Conservation (phyloP, 2,888 invertebrate genomes). For the Ectobius pallidus region DNA sequence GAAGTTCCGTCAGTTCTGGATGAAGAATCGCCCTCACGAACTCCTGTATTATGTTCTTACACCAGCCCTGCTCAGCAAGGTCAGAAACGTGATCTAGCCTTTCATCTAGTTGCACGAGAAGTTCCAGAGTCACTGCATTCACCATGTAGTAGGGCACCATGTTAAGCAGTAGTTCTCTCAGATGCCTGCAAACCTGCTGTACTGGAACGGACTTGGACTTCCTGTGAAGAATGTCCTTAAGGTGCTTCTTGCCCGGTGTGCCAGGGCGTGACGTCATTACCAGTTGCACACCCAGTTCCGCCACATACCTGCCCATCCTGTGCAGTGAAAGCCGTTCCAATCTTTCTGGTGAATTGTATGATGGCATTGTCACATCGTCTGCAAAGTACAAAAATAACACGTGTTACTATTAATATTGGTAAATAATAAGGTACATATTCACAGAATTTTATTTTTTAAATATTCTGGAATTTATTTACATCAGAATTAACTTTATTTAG, state of each 20-base stretch:
- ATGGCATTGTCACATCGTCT: background rate
- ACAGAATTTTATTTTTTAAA: too few species aligned
- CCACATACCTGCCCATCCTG: background rate
- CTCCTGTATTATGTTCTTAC: background rate
- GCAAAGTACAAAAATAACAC: too few species aligned
- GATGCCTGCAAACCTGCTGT: background rate
- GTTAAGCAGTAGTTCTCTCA: background rate
- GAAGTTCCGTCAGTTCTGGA: background rate
- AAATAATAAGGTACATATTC: too few species aligned
- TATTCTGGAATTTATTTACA: too few species aligned
- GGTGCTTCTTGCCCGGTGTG: background rate
- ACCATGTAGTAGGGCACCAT: constrained; percentile 11
- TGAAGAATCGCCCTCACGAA: background rate
- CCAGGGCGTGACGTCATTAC: background rate
- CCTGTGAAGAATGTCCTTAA: background rate
- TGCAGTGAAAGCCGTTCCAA: background rate
- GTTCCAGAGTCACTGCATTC: background rate
- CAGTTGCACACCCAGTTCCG: background rate
- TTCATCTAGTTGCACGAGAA: background rate
- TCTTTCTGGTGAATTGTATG: background rate
- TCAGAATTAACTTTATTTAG: too few species aligned
- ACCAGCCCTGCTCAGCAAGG: background rate
- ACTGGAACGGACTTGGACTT: background rate
- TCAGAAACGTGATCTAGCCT: background rate
- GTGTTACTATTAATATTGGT: too few species aligned